Percentiles rank a stretch among this genome's conserved stretches.
phyloP scores from a whole-genome alignment of 2,113 vertebrate genomes.

The Tetraodon nigroviridis region DNA sequence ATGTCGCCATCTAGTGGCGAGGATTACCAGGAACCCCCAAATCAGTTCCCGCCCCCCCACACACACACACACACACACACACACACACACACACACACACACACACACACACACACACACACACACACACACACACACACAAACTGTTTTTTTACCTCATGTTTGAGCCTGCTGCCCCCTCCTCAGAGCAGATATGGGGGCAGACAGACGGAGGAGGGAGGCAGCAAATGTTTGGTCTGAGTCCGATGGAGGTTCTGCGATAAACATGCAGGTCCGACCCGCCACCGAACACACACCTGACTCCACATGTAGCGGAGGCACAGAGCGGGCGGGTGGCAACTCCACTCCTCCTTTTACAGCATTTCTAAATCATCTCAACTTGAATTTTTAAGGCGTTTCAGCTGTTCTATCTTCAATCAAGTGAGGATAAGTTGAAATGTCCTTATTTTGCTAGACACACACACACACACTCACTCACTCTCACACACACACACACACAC shows the following conservation, averaged over 20 bases:
- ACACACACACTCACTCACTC: not conserved
- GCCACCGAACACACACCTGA: constrained; percentile 69
- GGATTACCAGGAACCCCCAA: too few relatives aligned
- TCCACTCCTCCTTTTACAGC: not conserved
- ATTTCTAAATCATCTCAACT: too few relatives aligned
- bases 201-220: constrained; percentile 17
- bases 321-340: not conserved
- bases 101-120: constrained; percentile 14
- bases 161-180: constrained; percentile 46
- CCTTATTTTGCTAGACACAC: too few relatives aligned
- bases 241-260: constrained; percentile 45
- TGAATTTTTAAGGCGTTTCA: too few relatives aligned
- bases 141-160: constrained; percentile 46
- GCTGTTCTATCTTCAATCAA: too few relatives aligned
- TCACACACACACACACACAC: constrained; percentile 44
- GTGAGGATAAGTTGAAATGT: too few relatives aligned
- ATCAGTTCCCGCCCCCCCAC: too few relatives aligned
- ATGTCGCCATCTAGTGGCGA: constrained; percentile 53
- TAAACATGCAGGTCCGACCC: constrained; percentile 56
- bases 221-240: constrained; percentile 60
- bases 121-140: not conserved
- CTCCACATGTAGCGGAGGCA: constrained; percentile 51
- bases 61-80: too few relatives aligned
- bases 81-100: not conserved
- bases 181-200: constrained; percentile 40